phyloP scores from a whole-genome alignment of 92 coral and sea anemone genomes.

The Montipora capitata region DNA sequence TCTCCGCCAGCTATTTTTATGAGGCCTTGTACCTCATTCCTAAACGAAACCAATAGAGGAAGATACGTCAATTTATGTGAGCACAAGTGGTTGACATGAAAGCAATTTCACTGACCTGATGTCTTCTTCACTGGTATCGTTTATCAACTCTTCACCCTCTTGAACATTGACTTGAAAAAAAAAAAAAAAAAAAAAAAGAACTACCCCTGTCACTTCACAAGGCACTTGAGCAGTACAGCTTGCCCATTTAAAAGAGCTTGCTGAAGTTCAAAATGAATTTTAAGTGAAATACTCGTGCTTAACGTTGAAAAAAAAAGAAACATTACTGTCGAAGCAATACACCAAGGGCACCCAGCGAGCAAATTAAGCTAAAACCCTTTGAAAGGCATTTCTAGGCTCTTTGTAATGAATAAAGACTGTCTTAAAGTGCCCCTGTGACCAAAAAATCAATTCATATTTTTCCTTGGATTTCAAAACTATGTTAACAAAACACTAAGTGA shows the following conservation, averaged over 20 bases:
- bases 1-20: conserved; percentile 19
- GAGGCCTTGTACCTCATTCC: conserved; percentile 44
- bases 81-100: not conserved
- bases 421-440: no score
- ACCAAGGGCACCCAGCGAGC: no score
- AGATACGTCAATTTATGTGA: not conserved
- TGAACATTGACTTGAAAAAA: not conserved
- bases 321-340: no score
- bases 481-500: no score
- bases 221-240: not conserved
- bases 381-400: no score
- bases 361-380: no score
- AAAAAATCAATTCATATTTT: no score
- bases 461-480: no score
- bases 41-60: not conserved
- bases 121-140: conserved; percentile 15
- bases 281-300: no score
- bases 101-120: conserved; percentile 17
- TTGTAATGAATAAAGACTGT: no score
- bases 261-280: no score
- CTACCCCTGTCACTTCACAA: not conserved
- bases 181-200: not conserved
- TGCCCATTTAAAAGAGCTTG: not conserved
- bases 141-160: conserved; percentile 4
- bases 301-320: no score